Evolutionary conservation across 2,888 invertebrate genomes (phyloP).

Genomic region (Leucophora obtusa): DNA sequence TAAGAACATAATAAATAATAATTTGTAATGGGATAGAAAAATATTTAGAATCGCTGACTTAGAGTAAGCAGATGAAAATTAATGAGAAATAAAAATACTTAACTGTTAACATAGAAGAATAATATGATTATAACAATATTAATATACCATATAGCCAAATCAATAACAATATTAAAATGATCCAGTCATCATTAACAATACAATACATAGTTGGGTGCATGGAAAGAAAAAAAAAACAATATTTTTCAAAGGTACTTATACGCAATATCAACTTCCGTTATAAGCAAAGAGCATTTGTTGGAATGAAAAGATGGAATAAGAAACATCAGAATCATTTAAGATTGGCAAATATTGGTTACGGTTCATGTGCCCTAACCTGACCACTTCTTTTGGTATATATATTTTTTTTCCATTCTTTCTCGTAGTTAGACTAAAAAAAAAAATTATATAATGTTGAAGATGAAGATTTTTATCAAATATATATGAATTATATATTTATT

Average conservation of each 20-base stretch:
- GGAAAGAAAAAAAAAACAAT: not conserved
- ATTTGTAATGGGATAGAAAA: no score
- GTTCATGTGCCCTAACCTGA: constrained; percentile 71
- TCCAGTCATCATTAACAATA: not conserved
- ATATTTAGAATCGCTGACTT: no score
- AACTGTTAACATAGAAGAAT: not conserved
- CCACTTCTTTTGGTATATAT: constrained; percentile 5
- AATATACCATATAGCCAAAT: not conserved
- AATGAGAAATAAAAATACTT: not conserved
- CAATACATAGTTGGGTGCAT: not conserved
- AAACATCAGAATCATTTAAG: constrained; percentile 59
- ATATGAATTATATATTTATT: no score
- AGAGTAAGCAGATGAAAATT: no score
- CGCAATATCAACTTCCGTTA: constrained; percentile 49
- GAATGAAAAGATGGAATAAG: constrained; percentile 6
- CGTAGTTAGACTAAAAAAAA: not conserved
- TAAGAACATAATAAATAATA: no score
- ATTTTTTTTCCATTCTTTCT: not conserved
- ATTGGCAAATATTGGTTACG: constrained; percentile 77
- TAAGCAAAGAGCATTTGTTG: not conserved
- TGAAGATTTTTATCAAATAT: no score
- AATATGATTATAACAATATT: constrained; percentile 12
- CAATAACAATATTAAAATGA: constrained; percentile 1
- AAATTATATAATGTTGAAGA: no score
- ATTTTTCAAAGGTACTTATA: constrained; percentile 10